Percentiles rank a stretch among this genome's conserved stretches.
Conservation (phyloP, 1,140 invertebrate species). For the Brachionus plicatilis region DNA sequence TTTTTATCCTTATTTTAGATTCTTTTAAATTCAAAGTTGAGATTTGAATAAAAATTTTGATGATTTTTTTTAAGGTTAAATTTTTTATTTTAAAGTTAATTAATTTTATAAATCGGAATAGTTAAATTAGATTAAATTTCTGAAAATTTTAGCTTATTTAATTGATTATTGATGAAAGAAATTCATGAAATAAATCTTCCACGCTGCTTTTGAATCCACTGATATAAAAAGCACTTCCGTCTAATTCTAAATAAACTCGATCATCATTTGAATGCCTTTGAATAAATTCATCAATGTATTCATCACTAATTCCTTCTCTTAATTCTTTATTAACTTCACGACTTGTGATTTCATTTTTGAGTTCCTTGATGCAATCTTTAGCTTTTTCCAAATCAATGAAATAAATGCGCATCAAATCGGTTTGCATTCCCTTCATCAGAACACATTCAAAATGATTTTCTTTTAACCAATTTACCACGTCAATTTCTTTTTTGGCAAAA, state of each 20-base stretch:
- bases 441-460: not conserved
- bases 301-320: not conserved
- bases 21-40: no score
- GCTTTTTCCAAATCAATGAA: not conserved
- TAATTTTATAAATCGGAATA: not conserved
- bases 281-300: not conserved
- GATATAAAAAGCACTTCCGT: not conserved
- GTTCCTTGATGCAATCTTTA: not conserved
- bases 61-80: not conserved
- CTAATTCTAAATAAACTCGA: not conserved
- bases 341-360: not conserved
- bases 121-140: not conserved
- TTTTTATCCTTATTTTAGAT: no score
- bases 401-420: not conserved
- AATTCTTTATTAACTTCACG: not conserved
- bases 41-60: not conserved
- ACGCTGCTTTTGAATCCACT: not conserved
- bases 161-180: not conserved
- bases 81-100: not conserved
- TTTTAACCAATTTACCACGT: constrained; percentile 7
- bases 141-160: not conserved
- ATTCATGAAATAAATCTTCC: not conserved
- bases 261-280: not conserved
- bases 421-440: not conserved
- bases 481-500: not conserved